Evolutionary conservation across 2,797 vertebrate genomes (phyloP).

Genomic region (Phoxinus dragarum): DNA sequence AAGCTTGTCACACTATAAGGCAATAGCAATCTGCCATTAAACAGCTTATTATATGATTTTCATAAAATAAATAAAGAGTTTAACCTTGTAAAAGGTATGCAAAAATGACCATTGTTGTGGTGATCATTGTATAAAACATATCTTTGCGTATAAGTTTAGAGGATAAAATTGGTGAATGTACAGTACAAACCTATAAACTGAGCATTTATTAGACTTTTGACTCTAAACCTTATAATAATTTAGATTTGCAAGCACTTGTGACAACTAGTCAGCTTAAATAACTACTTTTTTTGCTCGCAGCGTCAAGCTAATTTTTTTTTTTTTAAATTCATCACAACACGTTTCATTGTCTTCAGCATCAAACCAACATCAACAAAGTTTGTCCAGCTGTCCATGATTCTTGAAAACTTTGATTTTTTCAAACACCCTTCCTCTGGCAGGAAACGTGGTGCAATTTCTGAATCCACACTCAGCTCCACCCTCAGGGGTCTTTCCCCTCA

Average conservation of each 20-base stretch:
- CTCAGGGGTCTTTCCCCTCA: slow-evolving; percentile 50
- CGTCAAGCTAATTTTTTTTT: background rate
- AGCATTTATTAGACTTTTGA: background rate
- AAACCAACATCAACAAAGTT: slow-evolving; percentile 39
- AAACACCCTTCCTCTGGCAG: slow-evolving; percentile 51
- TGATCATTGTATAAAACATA: background rate
- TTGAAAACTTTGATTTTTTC: slow-evolving; percentile 43
- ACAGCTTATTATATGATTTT: background rate
- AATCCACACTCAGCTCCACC: slow-evolving; percentile 18
- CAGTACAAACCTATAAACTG: background rate
- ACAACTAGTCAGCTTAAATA: background rate
- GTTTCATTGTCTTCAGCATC: slow-evolving; percentile 48
- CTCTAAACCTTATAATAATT: background rate
- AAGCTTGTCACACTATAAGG: background rate
- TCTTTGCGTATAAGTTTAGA: background rate
- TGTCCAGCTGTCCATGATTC: slow-evolving; percentile 3
- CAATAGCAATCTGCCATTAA: background rate
- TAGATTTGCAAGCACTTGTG: background rate
- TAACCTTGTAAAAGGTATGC: background rate
- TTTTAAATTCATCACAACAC: background rate
- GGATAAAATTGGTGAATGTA: background rate
- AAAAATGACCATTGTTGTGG: too few relatives aligned
- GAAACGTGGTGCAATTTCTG: slow-evolving; percentile 51
- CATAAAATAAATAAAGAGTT: background rate
- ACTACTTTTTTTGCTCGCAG: background rate